Percentiles rank a stretch among this genome's conserved stretches.
Evolutionary conservation across 2,797 vertebrate genomes (phyloP).

Genomic region (Taenioides sp.): DNA sequence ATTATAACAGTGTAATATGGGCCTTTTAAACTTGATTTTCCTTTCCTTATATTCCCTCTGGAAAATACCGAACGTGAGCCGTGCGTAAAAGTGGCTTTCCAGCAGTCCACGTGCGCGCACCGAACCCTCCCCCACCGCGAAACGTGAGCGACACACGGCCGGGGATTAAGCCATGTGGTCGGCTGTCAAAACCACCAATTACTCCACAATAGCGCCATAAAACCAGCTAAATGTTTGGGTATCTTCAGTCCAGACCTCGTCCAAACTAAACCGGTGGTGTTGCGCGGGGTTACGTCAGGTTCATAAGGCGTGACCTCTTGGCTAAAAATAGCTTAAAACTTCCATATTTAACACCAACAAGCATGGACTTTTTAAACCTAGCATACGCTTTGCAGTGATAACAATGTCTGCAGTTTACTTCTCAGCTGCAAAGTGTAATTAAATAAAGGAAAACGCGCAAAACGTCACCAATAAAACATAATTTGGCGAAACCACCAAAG

Average conservation of each 20-base stretch:
- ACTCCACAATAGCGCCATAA: background rate
- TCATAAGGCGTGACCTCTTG: background rate
- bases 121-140: background rate
- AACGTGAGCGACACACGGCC: slow-evolving; percentile 1
- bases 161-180: background rate
- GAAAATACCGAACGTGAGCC: background rate
- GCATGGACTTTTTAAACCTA: background rate
- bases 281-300: background rate
- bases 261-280: background rate
- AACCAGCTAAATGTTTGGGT: background rate
- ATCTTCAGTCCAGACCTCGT: background rate
- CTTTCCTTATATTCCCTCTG: background rate
- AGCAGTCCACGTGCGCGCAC: background rate
- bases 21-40: background rate
- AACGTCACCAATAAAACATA: background rate
- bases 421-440: background rate
- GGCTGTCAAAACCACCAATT: slow-evolving; percentile 3
- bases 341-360: background rate
- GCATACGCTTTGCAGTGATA: background rate
- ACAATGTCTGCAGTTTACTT: background rate
- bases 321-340: slow-evolving; percentile 1
- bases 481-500: background rate
- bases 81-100: background rate
- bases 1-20: too few species aligned
- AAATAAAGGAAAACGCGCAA: background rate